Base-by-base conservation (phyloP, 2,797 vertebrate species). In the Valencia hispanica region DNA sequence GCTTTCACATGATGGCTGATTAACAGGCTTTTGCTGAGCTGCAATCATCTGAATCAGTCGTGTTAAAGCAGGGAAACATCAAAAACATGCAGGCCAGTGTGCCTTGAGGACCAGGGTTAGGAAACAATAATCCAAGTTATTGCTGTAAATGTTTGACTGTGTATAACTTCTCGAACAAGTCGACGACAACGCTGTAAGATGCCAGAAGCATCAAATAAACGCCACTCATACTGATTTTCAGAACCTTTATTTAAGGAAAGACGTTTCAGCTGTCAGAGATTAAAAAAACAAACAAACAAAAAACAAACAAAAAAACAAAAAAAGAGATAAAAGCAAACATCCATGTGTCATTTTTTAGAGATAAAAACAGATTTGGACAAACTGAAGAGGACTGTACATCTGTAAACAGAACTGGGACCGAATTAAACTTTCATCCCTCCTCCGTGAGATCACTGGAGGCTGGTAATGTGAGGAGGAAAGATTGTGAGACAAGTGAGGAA, bases 331-430 rank as follows among this genome's bases (percentile, higher is more conserved):
- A n/a, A n/a, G n/a, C n/a, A n/a, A n/a, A n/a, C n/a, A n/a, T n/a
- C n/a, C n/a, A n/a, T n/a, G n/a, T n/a, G 61, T 75, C 74, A 72
- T 32, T 55, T 75, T 73, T 89, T 73, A 66, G 20, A 66, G 17
- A 69, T 82, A 70, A 68, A 34, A 50, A 69, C 50, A 51, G 43
- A 74, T 68, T 71, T 79, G 66, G 78, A 79, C 72, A 78, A 84
- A 87, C 61, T 72, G 79, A 86, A 78, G 36, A 72, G 73, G 87
- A 85, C 93, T 93, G 89, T 93, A 92, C 90, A 93, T 93, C 86
- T 94, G 87, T 93, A 93, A 92, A 94, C 36, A 69, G 66, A 81
- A 79, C 12, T 53, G 41, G 12, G 18, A 0, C 36, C 10, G 65
- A 68, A 68, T 68, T 68, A 68, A 68, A 68, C 25, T 68, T 27